A percentile compares a stretch with the other conserved stretches of the same genome.
Conservation (phyloP, 23 tunicate species). For the Halocynthia roretzi region DNA sequence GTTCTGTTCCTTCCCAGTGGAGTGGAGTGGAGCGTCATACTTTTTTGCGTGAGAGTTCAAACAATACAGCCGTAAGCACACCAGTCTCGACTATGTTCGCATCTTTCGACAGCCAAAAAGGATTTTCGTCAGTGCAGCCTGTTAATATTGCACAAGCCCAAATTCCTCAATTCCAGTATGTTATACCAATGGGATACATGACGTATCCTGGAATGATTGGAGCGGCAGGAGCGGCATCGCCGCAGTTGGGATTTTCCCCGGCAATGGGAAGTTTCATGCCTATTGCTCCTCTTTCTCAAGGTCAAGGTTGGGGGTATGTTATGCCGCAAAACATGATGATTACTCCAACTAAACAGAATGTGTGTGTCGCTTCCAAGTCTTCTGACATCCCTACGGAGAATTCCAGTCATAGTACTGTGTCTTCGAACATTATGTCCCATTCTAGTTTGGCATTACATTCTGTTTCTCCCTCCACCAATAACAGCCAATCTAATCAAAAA, state of each 20-base stretch:
- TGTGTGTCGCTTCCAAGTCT: not conserved
- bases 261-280: slow-evolving; percentile 11
- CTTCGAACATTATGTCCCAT: no score
- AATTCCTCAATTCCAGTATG: slow-evolving; percentile 8
- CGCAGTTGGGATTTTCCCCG: not conserved
- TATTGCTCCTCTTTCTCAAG: not conserved
- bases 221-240: not conserved
- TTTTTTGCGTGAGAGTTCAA: no score
- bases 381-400: not conserved
- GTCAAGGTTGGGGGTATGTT: slow-evolving; percentile 6
- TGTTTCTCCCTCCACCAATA: not conserved
- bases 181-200: slow-evolving; percentile 5
- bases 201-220: not conserved
- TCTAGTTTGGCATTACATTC: not conserved
- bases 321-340: slow-evolving; percentile 8
- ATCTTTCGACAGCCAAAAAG: no score
- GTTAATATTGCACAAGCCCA: not conserved
- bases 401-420: not conserved
- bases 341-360: not conserved
- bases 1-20: no score
- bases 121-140: not conserved
- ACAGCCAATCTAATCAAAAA: not conserved
- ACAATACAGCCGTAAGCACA: no score
- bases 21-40: no score
- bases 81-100: no score